These are phyloP conservation scores for Thymallus thymallus DNA, from an alignment of 2,113 vertebrate species.

Conservation along the genomic window DNA sequence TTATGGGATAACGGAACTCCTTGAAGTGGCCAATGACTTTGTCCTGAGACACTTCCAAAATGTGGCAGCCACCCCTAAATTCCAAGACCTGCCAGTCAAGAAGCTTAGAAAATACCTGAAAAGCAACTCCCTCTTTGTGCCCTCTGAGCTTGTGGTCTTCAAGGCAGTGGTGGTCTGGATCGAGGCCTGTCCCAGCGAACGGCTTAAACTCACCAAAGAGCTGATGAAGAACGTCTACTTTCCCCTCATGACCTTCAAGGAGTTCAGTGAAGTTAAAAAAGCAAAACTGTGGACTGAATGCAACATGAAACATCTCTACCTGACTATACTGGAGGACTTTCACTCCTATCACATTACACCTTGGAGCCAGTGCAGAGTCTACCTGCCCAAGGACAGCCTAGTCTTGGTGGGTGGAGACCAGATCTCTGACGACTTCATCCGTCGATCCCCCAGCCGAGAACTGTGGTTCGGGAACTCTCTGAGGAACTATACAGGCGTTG, in stretches of 20 bases:
- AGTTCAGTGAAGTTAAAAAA: slow-evolving; percentile 79
- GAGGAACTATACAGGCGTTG: slow-evolving; percentile 76
- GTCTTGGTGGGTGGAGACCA: slow-evolving; percentile 85
- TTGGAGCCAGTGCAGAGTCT: slow-evolving; percentile 69
- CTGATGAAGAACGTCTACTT: slow-evolving; percentile 82
- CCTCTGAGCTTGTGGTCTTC: slow-evolving; percentile 84
- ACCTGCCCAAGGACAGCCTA: slow-evolving; percentile 77
- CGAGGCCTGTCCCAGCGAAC: slow-evolving; percentile 65
- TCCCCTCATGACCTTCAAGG: slow-evolving; percentile 81
- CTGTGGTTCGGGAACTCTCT: slow-evolving; percentile 87
- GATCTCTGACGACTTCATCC: slow-evolving; percentile 70
- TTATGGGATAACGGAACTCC: slow-evolving; percentile 74
- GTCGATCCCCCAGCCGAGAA: slow-evolving; percentile 70
- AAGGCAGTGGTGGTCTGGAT: slow-evolving; percentile 82
- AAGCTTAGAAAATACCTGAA: slow-evolving; percentile 59
- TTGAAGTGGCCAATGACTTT: slow-evolving; percentile 73
- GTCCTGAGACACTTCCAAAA: slow-evolving; percentile 80
- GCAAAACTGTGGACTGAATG: slow-evolving; percentile 59
- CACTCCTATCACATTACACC: slow-evolving; percentile 41
- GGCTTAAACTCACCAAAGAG: slow-evolving; percentile 67
- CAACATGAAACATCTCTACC: slow-evolving; percentile 47
- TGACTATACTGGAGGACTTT: slow-evolving; percentile 50
- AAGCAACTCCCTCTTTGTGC: slow-evolving; percentile 74
- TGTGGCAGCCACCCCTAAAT: slow-evolving; percentile 75
- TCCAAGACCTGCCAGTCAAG: slow-evolving; percentile 76